Evolutionary conservation across 2,797 vertebrate species (phyloP), one percentile per base, ranked within the genome.

Genomic region (Capromys pilorides): DNA sequence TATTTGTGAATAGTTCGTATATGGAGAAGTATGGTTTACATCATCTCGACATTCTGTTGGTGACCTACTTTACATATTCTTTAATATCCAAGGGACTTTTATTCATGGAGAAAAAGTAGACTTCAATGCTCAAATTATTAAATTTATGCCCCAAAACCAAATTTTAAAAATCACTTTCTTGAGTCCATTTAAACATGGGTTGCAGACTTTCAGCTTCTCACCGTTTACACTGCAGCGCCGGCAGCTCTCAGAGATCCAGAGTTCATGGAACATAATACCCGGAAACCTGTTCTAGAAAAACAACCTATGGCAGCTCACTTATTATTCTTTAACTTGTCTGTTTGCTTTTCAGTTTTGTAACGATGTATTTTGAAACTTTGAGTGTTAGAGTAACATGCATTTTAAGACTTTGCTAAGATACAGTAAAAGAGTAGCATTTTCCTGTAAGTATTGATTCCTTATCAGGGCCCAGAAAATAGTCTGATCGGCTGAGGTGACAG

Each of bases 11-110:
- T 54, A 62, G 64, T 45, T 88, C 94, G 90, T 51, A 11, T 84
- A 24, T 83, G 77, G 54, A 77, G 59, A 94, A 84, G 54, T 18
- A 62, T 18, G 54, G 28, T 95, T 88, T 45, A 51, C 8, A 33
- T n/a, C n/a, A 54, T 95, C 64, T 12, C 86, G 33, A 62, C 59
- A 36, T 54, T 87, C 67, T 94, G 19, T 78, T 62, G 39, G 69
- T 97, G 90, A 91, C 86, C 90, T 39, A 89, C 77, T 95, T 94
- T 77, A 67, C 54, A 31, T 64, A 36, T 79, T 84, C 11, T 51
- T 92, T 69, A 41, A 59, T 59, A 11, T 79, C 31, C 41, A 66
- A 36, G 33, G 45, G 21, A 11, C 1, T 88, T 90, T 92, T 95
- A 26, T 90, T 90, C 19, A 1, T 31, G 2, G 57, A 73, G 31